Percentiles rank a stretch among this genome's conserved stretches.
Conservation (phyloP, 2,888 invertebrate species). For the Andrena trimmerana region DNA sequence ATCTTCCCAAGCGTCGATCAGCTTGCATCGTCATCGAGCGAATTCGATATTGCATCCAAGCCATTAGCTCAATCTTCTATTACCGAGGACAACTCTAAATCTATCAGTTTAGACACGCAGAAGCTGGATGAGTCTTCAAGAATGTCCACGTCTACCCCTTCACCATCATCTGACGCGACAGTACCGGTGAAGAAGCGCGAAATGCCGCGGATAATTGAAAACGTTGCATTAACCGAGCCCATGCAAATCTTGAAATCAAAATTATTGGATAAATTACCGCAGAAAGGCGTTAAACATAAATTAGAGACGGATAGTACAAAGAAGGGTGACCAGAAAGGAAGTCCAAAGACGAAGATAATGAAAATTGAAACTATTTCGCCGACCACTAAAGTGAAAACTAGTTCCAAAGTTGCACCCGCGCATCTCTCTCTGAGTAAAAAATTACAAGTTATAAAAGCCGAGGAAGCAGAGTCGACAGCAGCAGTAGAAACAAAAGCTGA, state of each 20-base stretch:
- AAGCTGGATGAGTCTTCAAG: constrained; percentile 74
- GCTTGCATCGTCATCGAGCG: constrained; percentile 38
- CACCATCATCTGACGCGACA: constrained; percentile 71
- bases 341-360: constrained; percentile 78
- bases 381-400: constrained; percentile 70
- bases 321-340: constrained; percentile 66
- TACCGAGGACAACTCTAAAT: constrained; percentile 61
- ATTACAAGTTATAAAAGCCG: constrained; percentile 77
- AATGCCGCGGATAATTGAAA: constrained; percentile 83
- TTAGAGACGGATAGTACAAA: constrained; percentile 74
- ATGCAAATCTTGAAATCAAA: constrained; percentile 82
- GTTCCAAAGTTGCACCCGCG: constrained; percentile 61
- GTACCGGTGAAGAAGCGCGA: constrained; percentile 83
- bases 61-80: constrained; percentile 24
- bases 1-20: constrained; percentile 41
- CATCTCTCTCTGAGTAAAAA: constrained; percentile 75
- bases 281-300: constrained; percentile 80
- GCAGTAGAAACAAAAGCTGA: constrained; percentile 66
- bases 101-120: constrained; percentile 69
- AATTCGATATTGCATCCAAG: constrained; percentile 47
- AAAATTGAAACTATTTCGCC: constrained; percentile 76
- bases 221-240: constrained; percentile 81
- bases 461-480: constrained; percentile 71
- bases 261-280: constrained; percentile 77
- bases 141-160: constrained; percentile 66